Evolutionary conservation across 2,888 invertebrate genomes (phyloP).

Genomic region (Hoplodrina blanda): DNA sequence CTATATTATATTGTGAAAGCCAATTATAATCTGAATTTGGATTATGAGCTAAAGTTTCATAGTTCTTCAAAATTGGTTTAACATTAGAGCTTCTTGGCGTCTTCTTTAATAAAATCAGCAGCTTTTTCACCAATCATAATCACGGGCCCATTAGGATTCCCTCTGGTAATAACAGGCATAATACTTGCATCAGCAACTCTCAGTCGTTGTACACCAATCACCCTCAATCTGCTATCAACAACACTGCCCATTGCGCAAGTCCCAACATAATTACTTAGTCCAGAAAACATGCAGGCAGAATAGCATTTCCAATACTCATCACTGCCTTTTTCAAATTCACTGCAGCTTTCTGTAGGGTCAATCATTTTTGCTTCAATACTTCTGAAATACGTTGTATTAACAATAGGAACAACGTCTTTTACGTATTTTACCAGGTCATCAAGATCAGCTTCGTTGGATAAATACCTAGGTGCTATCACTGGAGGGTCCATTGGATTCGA

Average conservation of each 20-base stretch:
- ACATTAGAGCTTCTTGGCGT: not conserved
- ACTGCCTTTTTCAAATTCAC: slow-evolving; percentile 34
- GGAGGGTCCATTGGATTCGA: slow-evolving; percentile 46
- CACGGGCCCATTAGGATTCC: slow-evolving; percentile 93
- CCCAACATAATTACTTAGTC: slow-evolving; percentile 53
- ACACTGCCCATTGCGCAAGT: slow-evolving; percentile 67
- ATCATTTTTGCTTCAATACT: slow-evolving; percentile 43
- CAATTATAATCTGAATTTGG: not conserved
- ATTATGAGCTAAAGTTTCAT: not conserved
- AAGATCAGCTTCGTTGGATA: slow-evolving; percentile 43
- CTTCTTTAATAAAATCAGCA: slow-evolving; percentile 54
- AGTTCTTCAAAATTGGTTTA: not conserved
- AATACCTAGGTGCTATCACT: slow-evolving; percentile 45
- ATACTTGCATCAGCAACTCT: slow-evolving; percentile 93
- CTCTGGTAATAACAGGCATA: slow-evolving; percentile 93
- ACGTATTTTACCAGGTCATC: slow-evolving; percentile 42
- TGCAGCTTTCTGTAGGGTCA: slow-evolving; percentile 30
- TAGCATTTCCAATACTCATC: slow-evolving; percentile 63
- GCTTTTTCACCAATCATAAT: slow-evolving; percentile 93
- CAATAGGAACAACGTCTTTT: slow-evolving; percentile 34
- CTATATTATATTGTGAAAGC: no score
- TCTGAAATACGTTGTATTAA: slow-evolving; percentile 52
- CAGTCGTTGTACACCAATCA: slow-evolving; percentile 72
- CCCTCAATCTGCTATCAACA: slow-evolving; percentile 59
- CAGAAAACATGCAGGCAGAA: slow-evolving; percentile 43